Base-by-base conservation (phyloP, 1,140 invertebrate genomes). In the Whitmania pigra region DNA sequence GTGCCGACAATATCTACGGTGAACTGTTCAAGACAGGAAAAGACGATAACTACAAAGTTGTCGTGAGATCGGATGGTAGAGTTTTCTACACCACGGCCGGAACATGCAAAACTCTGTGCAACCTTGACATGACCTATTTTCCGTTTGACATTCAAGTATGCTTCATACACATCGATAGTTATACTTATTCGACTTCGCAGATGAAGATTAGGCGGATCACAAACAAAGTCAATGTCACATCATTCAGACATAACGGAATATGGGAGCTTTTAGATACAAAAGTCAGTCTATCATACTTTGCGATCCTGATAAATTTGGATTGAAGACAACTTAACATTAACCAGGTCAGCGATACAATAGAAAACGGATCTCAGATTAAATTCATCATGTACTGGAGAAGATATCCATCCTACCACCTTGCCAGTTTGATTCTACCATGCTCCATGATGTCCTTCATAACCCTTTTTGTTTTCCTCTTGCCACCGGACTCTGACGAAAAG, bases 401-500 rank as follows among this genome's bases (percentile, higher is more conserved):
- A 63, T 63, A 3, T 63, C 57, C 49, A 27, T 17, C 72, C 25
- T 73, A 71, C 54, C 68, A 73, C 40, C 17, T 73, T 17, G 57
- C 69, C 43, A 73, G 68, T 54, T 27, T 73, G 31, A 27, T 73
- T 53, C 57, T 71, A 54, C 73, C 73, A 1, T 74, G 73, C 49
- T 36, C 71, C 6, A 72, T 74, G 63, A 73, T 74, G 70, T 74
- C 73, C 5, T 68, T 67, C 20, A 43, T 74, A 25, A 74, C 73
- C 13, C 22, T 74, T 3, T 66, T 74, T 17, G 71, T 73, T 18
- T 63, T 63, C 57, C 57, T 63, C 20, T n/a, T 63, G 18, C 57
- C 57, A 27, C 57, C 57, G 22, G 57, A 63, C 29, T 63, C 57
- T 0, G 57, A 80, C 0, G 80, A 82, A 74, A 82, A 82, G 74